These are phyloP conservation scores for Drosophila nasuta DNA, from an alignment of 1,140 invertebrate species.

Conservation along the genomic window DNA sequence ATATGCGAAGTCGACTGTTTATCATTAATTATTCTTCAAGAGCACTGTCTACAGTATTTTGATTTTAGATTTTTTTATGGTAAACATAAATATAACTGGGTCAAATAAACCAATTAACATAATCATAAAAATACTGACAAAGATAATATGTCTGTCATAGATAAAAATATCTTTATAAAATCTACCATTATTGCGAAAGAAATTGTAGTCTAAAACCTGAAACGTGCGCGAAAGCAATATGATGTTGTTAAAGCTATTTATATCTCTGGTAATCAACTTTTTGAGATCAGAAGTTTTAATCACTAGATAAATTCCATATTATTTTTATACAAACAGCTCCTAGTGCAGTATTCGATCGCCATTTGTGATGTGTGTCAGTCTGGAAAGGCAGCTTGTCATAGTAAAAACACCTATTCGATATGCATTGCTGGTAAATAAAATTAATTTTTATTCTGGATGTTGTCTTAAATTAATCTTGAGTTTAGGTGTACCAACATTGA, in stretches of 20 bases:
- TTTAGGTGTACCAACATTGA: conserved; percentile 32
- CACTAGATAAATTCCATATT: not conserved
- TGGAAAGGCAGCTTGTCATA: conserved; percentile 53
- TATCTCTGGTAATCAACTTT: conserved; percentile 55
- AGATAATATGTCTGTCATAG: conserved; percentile 32
- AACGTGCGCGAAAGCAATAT: conserved; percentile 13
- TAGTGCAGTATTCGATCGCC: conserved; percentile 28
- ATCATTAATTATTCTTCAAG: not conserved
- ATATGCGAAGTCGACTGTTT: too few species aligned
- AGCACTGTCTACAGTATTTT: not conserved
- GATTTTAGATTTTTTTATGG: too few species aligned
- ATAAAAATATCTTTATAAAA: conserved; percentile 21
- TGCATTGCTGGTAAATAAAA: conserved; percentile 45
- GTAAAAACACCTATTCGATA: conserved; percentile 51
- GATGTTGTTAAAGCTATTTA: conserved; percentile 53
- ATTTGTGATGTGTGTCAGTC: conserved; percentile 57
- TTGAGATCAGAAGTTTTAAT: not conserved
- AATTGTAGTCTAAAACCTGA: conserved; percentile 22
- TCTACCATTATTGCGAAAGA: not conserved
- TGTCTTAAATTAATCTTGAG: not conserved
- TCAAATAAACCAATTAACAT: conserved; percentile 5
- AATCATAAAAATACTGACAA: conserved; percentile 1
- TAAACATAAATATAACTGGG: not conserved
- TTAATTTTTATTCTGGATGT: not conserved
- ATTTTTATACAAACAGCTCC: conserved; percentile 31